A percentile compares a stretch with the other conserved stretches of the same genome.
phyloP scores from a whole-genome alignment of 1,140 invertebrate species.

The Bombus huntii region DNA sequence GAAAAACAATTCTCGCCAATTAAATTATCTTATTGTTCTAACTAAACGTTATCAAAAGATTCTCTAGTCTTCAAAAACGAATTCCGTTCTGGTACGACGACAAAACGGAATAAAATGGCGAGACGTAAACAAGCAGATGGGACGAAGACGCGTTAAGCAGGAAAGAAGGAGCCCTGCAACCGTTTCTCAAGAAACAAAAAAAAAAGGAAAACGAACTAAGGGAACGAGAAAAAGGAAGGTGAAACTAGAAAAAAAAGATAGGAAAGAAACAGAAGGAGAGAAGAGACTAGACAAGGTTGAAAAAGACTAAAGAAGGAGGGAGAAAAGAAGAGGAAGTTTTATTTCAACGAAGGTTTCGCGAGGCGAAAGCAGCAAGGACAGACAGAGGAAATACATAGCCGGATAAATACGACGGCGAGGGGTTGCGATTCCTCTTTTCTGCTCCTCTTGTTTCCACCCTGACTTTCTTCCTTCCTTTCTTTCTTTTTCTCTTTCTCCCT shows the following conservation, averaged over 20 bases:
- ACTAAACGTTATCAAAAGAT: not conserved
- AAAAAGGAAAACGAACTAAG: not conserved
- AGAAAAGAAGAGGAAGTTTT: slow-evolving; percentile 60
- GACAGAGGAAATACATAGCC: slow-evolving; percentile 72
- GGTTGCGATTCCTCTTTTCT: slow-evolving; percentile 57
- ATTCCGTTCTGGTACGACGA: not conserved
- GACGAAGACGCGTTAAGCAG: slow-evolving; percentile 34
- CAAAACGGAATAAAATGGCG: slow-evolving; percentile 14
- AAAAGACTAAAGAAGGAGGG: too few relatives aligned
- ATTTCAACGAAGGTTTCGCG: slow-evolving; percentile 67
- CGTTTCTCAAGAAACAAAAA: not conserved
- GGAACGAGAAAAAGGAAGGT: not conserved
- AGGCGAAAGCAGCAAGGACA: slow-evolving; percentile 65
- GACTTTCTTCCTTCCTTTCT: not conserved
- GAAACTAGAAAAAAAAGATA: not conserved
- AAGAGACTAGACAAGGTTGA: not conserved
- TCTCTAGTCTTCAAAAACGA: not conserved
- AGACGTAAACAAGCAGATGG: slow-evolving; percentile 33
- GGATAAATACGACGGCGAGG: slow-evolving; percentile 69
- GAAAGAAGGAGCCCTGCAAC: slow-evolving; percentile 2
- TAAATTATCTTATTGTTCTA: not conserved
- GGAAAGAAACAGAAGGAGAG: not conserved
- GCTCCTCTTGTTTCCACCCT: slow-evolving; percentile 11
- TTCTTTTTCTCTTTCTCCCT: not conserved
- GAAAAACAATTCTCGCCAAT: not conserved